Evolutionary conservation across 2,888 invertebrate species (phyloP).

Genomic region (Cerastoderma edule): DNA sequence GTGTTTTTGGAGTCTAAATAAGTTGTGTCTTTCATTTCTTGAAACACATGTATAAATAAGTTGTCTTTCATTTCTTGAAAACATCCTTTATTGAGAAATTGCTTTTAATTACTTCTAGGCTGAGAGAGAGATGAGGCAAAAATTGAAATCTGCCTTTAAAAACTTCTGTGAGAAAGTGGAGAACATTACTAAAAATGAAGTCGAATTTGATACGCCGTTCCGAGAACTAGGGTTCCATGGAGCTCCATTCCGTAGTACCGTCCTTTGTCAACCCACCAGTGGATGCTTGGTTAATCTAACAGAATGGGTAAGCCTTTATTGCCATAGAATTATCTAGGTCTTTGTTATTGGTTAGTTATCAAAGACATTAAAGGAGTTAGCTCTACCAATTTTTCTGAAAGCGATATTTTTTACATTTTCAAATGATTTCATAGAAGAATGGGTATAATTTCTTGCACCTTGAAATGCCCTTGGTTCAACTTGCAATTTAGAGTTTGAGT

Average conservation of each 20-base stretch:
- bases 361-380: too few relatives aligned
- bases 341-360: too few relatives aligned
- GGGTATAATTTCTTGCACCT: too few relatives aligned
- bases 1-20: too few relatives aligned
- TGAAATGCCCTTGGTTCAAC: too few relatives aligned
- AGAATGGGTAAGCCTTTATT: constrained; percentile 91
- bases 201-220: constrained; percentile 99
- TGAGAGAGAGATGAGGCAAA: constrained; percentile 97
- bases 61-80: background rate
- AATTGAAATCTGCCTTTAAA: constrained; percentile 98
- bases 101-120: constrained; percentile 85
- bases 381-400: too few relatives aligned
- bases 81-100: too few relatives aligned
- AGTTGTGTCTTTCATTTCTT: too few relatives aligned
- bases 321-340: too few relatives aligned
- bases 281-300: constrained; percentile 98
- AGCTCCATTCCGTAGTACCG: constrained; percentile 97
- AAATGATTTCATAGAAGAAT: too few relatives aligned
- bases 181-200: constrained; percentile 96
- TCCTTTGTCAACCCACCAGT: constrained; percentile 97
- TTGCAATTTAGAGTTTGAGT: too few relatives aligned
- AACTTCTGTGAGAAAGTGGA: constrained; percentile 99
- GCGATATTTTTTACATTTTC: too few relatives aligned
- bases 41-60: background rate
- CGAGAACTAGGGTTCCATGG: constrained; percentile 99